Evolutionary conservation across 1,140 invertebrate genomes (phyloP), one percentile per base, ranked within the genome.

Genomic region (Euglossa dilemma): DNA sequence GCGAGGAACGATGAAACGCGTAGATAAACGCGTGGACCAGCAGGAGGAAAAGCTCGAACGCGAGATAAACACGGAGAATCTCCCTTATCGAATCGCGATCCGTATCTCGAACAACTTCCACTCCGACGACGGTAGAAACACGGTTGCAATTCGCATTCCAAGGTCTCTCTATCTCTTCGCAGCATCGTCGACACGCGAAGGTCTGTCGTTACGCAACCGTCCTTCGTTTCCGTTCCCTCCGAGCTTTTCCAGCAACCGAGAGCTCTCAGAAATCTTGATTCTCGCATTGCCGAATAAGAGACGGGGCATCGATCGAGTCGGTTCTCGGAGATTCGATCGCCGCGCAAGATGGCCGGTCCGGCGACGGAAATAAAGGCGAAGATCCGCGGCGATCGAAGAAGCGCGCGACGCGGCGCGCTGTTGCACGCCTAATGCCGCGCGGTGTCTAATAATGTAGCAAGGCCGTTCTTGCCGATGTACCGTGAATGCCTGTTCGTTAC

Each of bases 371-470:
- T 9, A 47, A 47, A 50, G 64, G 64, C 66, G 63, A 54, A 69
- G 25, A 61, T 73, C 57, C 66, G 81, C 54, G 50, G 45, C 45
- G 54, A 59, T 56, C 59, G 52, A 23, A 57, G 45, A 64, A 56
- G 36, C 57, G 57, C 45, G 20, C 43, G 74, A n/a, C 61, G 71
- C 36, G 71, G 52, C 20, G 70, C 84, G 28, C 52, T 56, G 79
- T 56, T 54, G 57, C 59, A 28, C 66, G 67, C 18, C 59, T 63
- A 72, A 79, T 43, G 63, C 61, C 25, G 77, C 28, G 54, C 54
- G 54, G 71, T n/a, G 69, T 71, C 85, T 88, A 88, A 88, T 88
- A 88, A 83, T 88, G 80, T 81, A 80, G 79, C 87, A 85, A 88
- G 86, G 85, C 79, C 86, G 85, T 88, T 88, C 85, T 88, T 88